phyloP scores from a whole-genome alignment of 2,888 invertebrate species.

The Gastrophysa polygoni region DNA sequence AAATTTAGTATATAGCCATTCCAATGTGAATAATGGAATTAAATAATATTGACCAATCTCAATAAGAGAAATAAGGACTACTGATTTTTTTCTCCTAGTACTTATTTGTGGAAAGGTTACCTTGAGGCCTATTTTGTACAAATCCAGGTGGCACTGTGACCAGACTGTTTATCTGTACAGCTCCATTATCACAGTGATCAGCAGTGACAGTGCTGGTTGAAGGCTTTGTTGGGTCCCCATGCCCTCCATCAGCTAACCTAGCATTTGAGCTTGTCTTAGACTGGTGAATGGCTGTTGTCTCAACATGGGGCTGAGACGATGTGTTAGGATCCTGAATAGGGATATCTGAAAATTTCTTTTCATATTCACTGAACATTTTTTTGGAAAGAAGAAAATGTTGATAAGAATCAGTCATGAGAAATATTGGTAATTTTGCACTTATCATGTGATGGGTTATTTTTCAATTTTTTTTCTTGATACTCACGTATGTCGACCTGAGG shows the following conservation, averaged over 20 bases:
- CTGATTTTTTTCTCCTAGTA: too few relatives aligned
- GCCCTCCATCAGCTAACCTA: constrained; percentile 50
- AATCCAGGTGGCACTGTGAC: constrained; percentile 29
- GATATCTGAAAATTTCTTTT: constrained; percentile 55
- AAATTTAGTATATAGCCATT: too few relatives aligned
- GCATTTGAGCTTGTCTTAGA: constrained; percentile 49
- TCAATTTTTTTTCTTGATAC: too few relatives aligned
- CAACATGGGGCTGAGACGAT: constrained; percentile 37
- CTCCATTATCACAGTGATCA: constrained; percentile 26
- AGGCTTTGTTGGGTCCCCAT: constrained; percentile 24
- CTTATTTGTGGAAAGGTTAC: constrained; percentile 28
- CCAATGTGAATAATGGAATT: too few relatives aligned
- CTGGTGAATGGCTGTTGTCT: constrained; percentile 46
- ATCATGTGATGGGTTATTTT: too few relatives aligned
- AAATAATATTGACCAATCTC: too few relatives aligned
- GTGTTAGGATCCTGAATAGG: constrained; percentile 62
- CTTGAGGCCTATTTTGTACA: constrained; percentile 40
- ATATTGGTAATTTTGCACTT: too few relatives aligned
- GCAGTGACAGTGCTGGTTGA: constrained; percentile 17
- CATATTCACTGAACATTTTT: constrained; percentile 9
- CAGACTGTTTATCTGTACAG: constrained; percentile 25
- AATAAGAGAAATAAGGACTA: too few relatives aligned
- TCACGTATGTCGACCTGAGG: too few relatives aligned
- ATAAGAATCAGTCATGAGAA: too few relatives aligned
- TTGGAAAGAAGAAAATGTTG: too few relatives aligned